Base-by-base conservation (phyloP, 1,140 invertebrate species). In the Trissolcus basalis region DNA sequence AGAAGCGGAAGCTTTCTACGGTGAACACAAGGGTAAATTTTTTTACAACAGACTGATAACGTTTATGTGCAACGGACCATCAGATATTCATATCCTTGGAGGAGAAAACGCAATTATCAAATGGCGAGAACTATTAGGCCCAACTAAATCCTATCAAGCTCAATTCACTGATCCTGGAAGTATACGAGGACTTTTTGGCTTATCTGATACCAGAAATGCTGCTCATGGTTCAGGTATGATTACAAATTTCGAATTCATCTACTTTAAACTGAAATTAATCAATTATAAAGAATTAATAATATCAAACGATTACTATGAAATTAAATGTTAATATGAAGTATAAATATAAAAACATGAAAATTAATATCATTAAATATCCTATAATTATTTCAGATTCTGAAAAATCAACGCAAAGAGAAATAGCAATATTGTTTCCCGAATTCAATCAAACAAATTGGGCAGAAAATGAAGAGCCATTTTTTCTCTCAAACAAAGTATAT, bases 151-250 rank as follows among this genome's bases (percentile, higher is more conserved):
- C 0, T 94, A 90, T 81, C 92, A 93, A 82, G 92, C 94, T 12
- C 92, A 96, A 61, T 95, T 92, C 84, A 91, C 91, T 78, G 90
- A 92, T 47, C 96, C 96, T 1, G 81, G 93, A 54, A 92, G 92
- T 69, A 92, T 98, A 58, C 89, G 96, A 79, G 95, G 94, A 1
- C 88, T 90, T 78, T 97, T 93, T 90, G 96, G 96, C 0, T 85
- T 97, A 1, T 95, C 96, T 0, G 96, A 98, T 85, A 97, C 96
- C 0, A 93, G 96, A 83, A 98, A 98, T 90, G 95, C 94, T 13
- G 92, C 93, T 48, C 96, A 98, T 89, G 96, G 96, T 33, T 97
- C 96, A 87, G 95, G 94, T 95, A 35, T 85, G 79, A 50, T 4
- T 11, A 39, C 36, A 39, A 11, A 39, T 9, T 39, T 35, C 10